phyloP scores from a whole-genome alignment of 2,113 vertebrate genomes.

The Brachyhypopomus occidentalis region DNA sequence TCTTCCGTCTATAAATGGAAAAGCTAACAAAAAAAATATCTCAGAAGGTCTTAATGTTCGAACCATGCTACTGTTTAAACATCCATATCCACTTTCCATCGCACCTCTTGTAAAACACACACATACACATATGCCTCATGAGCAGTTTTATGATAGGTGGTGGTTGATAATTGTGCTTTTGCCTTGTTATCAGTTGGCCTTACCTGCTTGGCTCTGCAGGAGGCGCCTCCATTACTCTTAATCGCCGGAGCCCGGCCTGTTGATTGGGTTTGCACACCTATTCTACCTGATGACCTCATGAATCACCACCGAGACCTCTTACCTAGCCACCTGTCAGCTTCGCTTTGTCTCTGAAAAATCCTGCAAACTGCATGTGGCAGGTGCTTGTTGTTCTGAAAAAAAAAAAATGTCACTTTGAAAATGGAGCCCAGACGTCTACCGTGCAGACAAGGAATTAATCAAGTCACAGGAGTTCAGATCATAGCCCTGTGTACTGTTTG shows the following conservation, averaged over 20 bases:
- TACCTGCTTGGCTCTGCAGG: neutral
- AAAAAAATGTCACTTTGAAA: neutral
- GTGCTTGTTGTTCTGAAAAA: neutral
- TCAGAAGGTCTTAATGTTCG: neutral
- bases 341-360: neutral
- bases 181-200: constrained; percentile 33
- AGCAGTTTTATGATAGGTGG: too few relatives aligned
- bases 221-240: constrained; percentile 38
- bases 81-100: constrained; percentile 4
- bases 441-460: neutral
- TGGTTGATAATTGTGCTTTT: neutral
- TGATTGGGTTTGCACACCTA: constrained; percentile 19
- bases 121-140: neutral
- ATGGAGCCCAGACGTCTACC: neutral
- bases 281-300: constrained; percentile 28
- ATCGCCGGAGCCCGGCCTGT: constrained; percentile 24
- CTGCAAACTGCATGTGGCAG: neutral
- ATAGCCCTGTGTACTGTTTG: too few relatives aligned
- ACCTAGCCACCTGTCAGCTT: constrained; percentile 16
- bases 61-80: constrained; percentile 7
- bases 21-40: neutral
- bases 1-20: neutral
- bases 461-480: neutral
- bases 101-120: neutral
- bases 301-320: constrained; percentile 10